Percentiles rank a stretch among this genome's conserved stretches.
phyloP scores from a whole-genome alignment of 2,888 invertebrate genomes.

The Acheta domesticus region DNA sequence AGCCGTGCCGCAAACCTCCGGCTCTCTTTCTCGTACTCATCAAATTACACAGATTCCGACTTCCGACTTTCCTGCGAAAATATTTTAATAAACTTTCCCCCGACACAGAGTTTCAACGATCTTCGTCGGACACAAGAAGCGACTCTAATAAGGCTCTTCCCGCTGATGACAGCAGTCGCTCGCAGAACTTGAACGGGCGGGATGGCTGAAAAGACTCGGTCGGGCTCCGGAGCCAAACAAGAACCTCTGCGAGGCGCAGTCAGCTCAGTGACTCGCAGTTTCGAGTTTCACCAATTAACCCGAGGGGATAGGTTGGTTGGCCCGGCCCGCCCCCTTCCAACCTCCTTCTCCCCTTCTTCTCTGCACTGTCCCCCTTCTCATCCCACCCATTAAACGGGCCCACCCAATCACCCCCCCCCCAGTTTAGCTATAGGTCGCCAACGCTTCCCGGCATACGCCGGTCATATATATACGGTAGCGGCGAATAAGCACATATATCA shows the following conservation, averaged over 20 bases:
- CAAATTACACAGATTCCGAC: not conserved
- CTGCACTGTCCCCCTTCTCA: too few species aligned
- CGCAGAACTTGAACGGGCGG: not conserved
- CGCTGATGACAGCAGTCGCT: not conserved
- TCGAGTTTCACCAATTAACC: slow-evolving; percentile 18
- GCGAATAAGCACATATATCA: too few species aligned
- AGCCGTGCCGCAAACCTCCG: too few species aligned
- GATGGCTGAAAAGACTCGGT: not conserved
- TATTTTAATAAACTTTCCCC: slow-evolving; percentile 18
- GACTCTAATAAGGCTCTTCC: not conserved
- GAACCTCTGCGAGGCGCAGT: not conserved
- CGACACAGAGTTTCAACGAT: not conserved
- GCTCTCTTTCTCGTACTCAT: not conserved
- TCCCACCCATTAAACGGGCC: too few species aligned
- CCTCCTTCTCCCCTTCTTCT: not conserved
- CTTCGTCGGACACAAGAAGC: not conserved
- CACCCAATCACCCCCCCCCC: too few species aligned
- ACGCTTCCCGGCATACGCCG: too few species aligned
- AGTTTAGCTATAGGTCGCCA: too few species aligned
- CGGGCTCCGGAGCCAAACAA: not conserved
- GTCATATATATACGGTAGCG: too few species aligned
- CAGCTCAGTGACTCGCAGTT: not conserved
- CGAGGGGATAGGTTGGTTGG: not conserved
- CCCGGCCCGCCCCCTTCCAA: not conserved
- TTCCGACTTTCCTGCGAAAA: not conserved